Conservation (phyloP, 2,797 vertebrate genomes). For the Cyclura pinguis region DNA sequence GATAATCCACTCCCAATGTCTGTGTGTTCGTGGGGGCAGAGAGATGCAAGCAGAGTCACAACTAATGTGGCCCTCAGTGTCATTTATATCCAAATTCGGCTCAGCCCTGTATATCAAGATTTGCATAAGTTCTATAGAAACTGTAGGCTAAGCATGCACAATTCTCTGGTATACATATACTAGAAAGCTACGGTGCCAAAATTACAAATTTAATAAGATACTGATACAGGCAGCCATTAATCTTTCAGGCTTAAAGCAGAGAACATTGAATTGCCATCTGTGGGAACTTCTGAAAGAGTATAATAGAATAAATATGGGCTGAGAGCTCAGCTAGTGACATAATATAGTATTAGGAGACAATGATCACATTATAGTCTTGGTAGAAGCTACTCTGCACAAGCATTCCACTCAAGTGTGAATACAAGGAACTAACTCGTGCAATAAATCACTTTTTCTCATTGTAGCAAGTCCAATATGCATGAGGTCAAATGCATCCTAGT, state of each 20-base stretch:
- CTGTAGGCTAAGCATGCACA: background rate
- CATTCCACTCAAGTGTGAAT: slow-evolving; percentile 42
- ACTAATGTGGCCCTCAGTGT: no score
- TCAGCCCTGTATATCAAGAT: background rate
- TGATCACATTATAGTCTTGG: slow-evolving; percentile 48
- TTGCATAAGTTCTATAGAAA: background rate
- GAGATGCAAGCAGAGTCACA: background rate
- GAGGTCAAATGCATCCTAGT: slow-evolving; percentile 53
- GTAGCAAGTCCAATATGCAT: slow-evolving; percentile 37
- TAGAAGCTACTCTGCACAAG: slow-evolving; percentile 36
- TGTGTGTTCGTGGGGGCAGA: background rate
- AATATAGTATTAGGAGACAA: slow-evolving; percentile 41
- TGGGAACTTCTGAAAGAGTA: slow-evolving; percentile 54
- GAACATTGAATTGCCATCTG: slow-evolving; percentile 39
- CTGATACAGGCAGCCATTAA: slow-evolving; percentile 46
- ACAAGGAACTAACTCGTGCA: slow-evolving; percentile 49
- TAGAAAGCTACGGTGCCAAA: slow-evolving; percentile 16
- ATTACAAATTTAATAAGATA: slow-evolving; percentile 60
- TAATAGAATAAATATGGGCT: slow-evolving; percentile 50
- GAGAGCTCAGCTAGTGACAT: slow-evolving; percentile 43
- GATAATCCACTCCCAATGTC: background rate
- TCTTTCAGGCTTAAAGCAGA: slow-evolving; percentile 48
- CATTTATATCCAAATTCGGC: background rate
- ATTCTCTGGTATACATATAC: background rate
- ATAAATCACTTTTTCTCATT: slow-evolving; percentile 67